Conservation (phyloP, 2,797 vertebrate species). For the Eulemur coronatus region DNA sequence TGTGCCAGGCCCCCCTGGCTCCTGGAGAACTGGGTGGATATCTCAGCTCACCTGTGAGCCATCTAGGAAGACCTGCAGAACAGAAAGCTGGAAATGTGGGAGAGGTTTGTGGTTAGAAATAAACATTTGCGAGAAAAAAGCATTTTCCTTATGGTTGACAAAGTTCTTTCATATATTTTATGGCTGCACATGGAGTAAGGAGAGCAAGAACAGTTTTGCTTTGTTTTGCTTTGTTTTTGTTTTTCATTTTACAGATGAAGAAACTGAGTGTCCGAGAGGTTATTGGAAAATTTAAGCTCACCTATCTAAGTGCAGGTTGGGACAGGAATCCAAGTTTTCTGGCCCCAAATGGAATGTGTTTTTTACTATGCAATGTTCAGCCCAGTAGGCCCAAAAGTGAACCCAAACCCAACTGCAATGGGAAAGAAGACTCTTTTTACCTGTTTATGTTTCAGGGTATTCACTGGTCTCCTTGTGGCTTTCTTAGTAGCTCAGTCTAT, state of each 20-base stretch:
- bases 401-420: not conserved
- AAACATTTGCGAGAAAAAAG: not conserved
- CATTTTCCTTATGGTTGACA: not conserved
- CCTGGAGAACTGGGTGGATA: rapidly evolving
- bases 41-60: not conserved
- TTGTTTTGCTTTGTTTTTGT: too few relatives aligned
- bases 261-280: not conserved
- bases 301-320: not conserved
- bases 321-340: not conserved
- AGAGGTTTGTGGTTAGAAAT: not conserved
- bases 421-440: not conserved
- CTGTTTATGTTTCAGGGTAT: not conserved
- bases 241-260: not conserved
- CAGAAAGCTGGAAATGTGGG: not conserved
- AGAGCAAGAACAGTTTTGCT: not conserved
- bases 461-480: not conserved
- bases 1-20: too few relatives aligned
- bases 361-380: not conserved
- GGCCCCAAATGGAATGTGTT: not conserved
- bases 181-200: not conserved
- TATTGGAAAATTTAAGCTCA: not conserved
- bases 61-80: not conserved
- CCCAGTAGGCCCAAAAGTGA: not conserved
- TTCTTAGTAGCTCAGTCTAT: not conserved
- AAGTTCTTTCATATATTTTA: not conserved